These are phyloP conservation scores for Folsomia manolachei DNA, from an alignment of 2,888 invertebrate genomes.

Conservation along the genomic window DNA sequence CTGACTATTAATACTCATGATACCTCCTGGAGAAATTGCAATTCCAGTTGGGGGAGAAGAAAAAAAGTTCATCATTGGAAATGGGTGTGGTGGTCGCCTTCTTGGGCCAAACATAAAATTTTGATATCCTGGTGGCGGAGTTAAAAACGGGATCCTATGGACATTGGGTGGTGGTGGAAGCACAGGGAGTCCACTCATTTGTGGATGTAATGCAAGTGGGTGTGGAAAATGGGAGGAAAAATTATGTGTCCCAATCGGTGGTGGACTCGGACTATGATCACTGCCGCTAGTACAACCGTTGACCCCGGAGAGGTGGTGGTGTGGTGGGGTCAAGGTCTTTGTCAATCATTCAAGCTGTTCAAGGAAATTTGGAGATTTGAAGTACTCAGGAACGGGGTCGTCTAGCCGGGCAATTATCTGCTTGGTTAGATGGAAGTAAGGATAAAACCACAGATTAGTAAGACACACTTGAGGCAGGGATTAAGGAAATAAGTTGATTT, in stretches of 20 bases:
- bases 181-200: neutral
- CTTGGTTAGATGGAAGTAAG: constrained; percentile 21
- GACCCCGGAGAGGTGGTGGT: neutral
- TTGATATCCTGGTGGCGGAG: constrained; percentile 3
- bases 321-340: constrained; percentile 31
- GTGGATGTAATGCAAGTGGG: constrained; percentile 8
- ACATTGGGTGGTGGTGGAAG: constrained; percentile 10
- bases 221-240: constrained; percentile 8
- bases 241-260: neutral
- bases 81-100: neutral
- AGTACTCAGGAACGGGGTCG: constrained; percentile 98
- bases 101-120: neutral
- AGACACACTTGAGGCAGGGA: neutral
- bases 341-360: constrained; percentile 39
- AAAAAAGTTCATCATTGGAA: neutral
- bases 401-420: constrained; percentile 94
- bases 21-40: neutral
- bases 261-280: neutral
- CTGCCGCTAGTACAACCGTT: neutral
- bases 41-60: neutral
- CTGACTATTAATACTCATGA: constrained; percentile 3
- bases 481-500: constrained; percentile 2
- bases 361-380: constrained; percentile 98
- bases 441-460: constrained; percentile 16
- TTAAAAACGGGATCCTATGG: neutral